Conservation (phyloP, 2,797 vertebrate genomes). For the Phrynocephalus vlangalii region DNA sequence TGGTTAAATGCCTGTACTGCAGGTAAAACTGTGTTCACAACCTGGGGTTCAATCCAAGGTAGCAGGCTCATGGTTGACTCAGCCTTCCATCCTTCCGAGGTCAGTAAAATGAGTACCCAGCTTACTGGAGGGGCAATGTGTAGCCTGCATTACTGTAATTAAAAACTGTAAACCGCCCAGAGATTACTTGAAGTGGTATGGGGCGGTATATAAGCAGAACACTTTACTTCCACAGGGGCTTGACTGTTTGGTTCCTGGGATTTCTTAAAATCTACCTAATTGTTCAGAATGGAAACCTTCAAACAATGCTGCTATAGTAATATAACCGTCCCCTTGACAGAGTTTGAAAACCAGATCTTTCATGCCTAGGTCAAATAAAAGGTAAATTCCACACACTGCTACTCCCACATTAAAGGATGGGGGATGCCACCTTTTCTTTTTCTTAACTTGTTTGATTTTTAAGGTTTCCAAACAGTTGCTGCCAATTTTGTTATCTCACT, state of each 20-base stretch:
- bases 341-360: background rate
- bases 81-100: too few relatives aligned
- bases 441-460: background rate
- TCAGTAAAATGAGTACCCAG: too few relatives aligned
- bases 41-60: too few relatives aligned
- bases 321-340: background rate
- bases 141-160: too few relatives aligned
- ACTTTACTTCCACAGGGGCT: background rate
- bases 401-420: background rate
- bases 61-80: too few relatives aligned
- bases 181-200: too few relatives aligned
- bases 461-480: background rate
- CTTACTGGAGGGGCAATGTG: too few relatives aligned
- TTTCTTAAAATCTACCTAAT: background rate
- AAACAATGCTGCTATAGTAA: background rate
- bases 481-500: background rate
- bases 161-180: too few relatives aligned
- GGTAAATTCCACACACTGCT: background rate
- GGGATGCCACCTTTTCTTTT: too few relatives aligned
- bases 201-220: too few relatives aligned
- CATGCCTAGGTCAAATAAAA: background rate
- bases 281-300: background rate
- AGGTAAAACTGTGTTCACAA: too few relatives aligned
- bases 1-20: too few relatives aligned
- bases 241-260: background rate